A percentile compares a stretch with the other conserved stretches of the same genome.
These are phyloP conservation scores for Orestias chungarensis DNA, from an alignment of 2,797 vertebrate genomes.

Conservation along the genomic window DNA sequence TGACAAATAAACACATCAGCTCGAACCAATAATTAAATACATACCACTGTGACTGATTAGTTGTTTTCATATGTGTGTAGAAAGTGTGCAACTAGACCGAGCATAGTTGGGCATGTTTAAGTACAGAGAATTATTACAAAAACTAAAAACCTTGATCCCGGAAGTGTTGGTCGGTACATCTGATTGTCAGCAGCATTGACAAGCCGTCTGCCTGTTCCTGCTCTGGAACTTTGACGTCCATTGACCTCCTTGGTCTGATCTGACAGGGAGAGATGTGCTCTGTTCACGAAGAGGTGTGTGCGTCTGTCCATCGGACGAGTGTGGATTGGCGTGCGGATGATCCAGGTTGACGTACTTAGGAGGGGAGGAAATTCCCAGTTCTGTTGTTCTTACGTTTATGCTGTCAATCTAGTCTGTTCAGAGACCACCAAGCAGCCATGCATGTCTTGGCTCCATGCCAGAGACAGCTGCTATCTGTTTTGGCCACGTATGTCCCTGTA, in stretches of 20 bases:
- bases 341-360: constrained; percentile 56
- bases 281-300: constrained; percentile 51
- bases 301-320: constrained; percentile 54
- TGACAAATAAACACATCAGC: constrained; percentile 57
- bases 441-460: constrained; percentile 48
- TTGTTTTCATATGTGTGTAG: constrained; percentile 12
- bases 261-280: constrained; percentile 65
- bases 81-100: constrained; percentile 9
- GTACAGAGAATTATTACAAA: constrained; percentile 52
- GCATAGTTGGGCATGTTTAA: constrained; percentile 33
- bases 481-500: constrained; percentile 35
- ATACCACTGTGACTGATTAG: constrained; percentile 33
- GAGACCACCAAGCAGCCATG: constrained; percentile 54
- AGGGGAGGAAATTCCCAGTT: constrained; percentile 53
- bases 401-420: constrained; percentile 48
- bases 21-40: constrained; percentile 30
- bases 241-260: constrained; percentile 50
- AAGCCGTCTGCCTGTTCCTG: constrained; percentile 56
- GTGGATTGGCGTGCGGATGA: constrained; percentile 44
- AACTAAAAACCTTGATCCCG: constrained; percentile 41
- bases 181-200: constrained; percentile 70
- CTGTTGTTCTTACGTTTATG: constrained; percentile 38
- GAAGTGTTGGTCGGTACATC: constrained; percentile 57
- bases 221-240: constrained; percentile 56
- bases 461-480: constrained; percentile 18